Conservation (phyloP, 2,113 vertebrate species). For the Albula glossodonta region DNA sequence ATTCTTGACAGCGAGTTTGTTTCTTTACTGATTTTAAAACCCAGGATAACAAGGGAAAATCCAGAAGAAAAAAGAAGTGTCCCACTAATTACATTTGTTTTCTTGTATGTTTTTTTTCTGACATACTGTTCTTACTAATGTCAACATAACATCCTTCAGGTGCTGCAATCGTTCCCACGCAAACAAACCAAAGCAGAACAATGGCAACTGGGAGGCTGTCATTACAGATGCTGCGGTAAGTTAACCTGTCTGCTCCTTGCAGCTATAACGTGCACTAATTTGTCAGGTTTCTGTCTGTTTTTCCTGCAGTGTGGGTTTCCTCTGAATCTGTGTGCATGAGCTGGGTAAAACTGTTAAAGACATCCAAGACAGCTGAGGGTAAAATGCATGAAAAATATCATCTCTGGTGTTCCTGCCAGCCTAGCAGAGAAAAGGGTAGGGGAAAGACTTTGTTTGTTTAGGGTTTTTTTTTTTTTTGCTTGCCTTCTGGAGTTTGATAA, state of each 20-base stretch:
- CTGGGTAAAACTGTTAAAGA: background rate
- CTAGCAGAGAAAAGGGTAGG: background rate
- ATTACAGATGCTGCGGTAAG: background rate
- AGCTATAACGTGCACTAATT: background rate
- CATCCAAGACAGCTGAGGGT: background rate
- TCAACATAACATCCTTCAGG: background rate
- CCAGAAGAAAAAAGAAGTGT: background rate
- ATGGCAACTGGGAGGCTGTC: background rate
- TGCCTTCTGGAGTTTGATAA: background rate
- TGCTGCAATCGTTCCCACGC: background rate
- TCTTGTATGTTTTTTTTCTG: background rate
- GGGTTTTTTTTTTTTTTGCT: background rate
- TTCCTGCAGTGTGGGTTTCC: background rate
- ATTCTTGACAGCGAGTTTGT: slow-evolving; percentile 3
- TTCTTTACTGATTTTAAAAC: slow-evolving; percentile 6
- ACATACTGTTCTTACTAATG: background rate
- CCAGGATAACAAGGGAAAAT: slow-evolving; percentile 9
- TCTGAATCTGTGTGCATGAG: background rate
- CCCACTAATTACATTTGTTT: background rate
- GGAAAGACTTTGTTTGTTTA: background rate
- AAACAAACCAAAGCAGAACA: background rate
- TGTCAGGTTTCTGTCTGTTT: background rate
- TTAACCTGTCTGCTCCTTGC: background rate
- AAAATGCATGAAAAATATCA: background rate
- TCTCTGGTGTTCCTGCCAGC: background rate